phyloP scores from a whole-genome alignment of 2,113 vertebrate species.

The Phocoena phocoena region DNA sequence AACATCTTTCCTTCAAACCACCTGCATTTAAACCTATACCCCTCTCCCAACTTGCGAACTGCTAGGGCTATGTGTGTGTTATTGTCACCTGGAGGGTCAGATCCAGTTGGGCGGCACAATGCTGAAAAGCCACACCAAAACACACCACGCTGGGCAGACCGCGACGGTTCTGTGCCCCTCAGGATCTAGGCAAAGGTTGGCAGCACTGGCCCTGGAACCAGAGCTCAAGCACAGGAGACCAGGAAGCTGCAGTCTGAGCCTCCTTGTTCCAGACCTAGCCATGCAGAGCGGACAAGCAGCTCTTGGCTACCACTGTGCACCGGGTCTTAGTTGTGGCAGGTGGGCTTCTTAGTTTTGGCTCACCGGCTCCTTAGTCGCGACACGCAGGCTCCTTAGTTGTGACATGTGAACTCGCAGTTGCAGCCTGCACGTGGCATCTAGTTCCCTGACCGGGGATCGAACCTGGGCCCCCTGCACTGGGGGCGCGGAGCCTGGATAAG shows the following conservation, averaged over 20 bases:
- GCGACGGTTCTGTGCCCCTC: conserved; percentile 13
- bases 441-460: too few relatives aligned
- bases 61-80: conserved; percentile 72
- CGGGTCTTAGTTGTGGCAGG: too few relatives aligned
- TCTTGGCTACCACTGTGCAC: not conserved
- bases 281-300: not conserved
- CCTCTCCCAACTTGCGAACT: conserved; percentile 64
- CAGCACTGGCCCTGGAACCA: not conserved
- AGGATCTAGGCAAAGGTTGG: conserved; percentile 9
- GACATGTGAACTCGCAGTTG: too few relatives aligned
- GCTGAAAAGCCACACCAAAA: conserved; percentile 70
- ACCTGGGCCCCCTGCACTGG: too few relatives aligned
- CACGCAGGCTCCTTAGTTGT: too few relatives aligned
- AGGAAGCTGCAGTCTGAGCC: not conserved
- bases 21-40: conserved; percentile 75
- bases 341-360: too few relatives aligned
- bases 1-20: conserved; percentile 82
- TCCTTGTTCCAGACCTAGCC: conserved; percentile 7
- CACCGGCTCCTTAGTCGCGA: too few relatives aligned
- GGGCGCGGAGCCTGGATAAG: too few relatives aligned
- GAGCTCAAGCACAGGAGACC: conserved; percentile 61
- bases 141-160: conserved; percentile 18
- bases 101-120: conserved; percentile 71
- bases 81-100: conserved; percentile 64
- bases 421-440: too few relatives aligned